Percentiles rank a stretch among this genome's conserved stretches.
These are phyloP conservation scores for Perca schrenkii DNA, from an alignment of 2,113 vertebrate species.

Conservation along the genomic window DNA sequence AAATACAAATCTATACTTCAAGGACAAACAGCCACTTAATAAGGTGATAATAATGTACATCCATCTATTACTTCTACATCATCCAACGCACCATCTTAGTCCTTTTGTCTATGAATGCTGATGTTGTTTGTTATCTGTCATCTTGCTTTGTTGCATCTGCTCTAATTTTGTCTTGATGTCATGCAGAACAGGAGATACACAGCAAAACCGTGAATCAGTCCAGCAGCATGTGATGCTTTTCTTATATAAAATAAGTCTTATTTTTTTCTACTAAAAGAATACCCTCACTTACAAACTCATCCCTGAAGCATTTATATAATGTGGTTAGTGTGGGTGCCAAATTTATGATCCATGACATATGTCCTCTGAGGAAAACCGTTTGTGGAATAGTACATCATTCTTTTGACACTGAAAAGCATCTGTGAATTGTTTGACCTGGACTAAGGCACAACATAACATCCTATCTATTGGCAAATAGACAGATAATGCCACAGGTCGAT, in stretches of 20 bases:
- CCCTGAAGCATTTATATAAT: conserved; percentile 10
- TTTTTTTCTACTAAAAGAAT: background rate
- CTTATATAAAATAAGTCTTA: background rate
- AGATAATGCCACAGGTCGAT: background rate
- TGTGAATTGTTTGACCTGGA: conserved; percentile 6
- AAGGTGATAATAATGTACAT: background rate
- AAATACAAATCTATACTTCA: background rate
- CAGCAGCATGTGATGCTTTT: background rate
- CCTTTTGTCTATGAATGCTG: conserved; percentile 23
- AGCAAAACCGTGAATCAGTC: conserved; percentile 18
- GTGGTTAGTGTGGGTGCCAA: background rate
- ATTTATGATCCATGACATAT: conserved; percentile 26
- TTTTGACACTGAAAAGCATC: conserved; percentile 25
- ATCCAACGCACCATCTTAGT: conserved; percentile 2
- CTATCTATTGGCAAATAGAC: background rate
- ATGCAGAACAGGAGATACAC: conserved; percentile 40
- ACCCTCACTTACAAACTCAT: background rate
- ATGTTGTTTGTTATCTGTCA: conserved; percentile 36
- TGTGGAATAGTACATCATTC: conserved; percentile 14
- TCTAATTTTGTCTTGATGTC: conserved; percentile 39
- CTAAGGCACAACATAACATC: background rate
- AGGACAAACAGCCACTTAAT: background rate
- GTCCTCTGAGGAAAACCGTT: conserved; percentile 1
- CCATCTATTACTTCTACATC: conserved; percentile 19
- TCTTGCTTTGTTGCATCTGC: conserved; percentile 38